Percentiles rank a stretch among this genome's conserved stretches.
Evolutionary conservation across 1,140 invertebrate species (phyloP).

Genomic region (Doryteuthis pealeii): DNA sequence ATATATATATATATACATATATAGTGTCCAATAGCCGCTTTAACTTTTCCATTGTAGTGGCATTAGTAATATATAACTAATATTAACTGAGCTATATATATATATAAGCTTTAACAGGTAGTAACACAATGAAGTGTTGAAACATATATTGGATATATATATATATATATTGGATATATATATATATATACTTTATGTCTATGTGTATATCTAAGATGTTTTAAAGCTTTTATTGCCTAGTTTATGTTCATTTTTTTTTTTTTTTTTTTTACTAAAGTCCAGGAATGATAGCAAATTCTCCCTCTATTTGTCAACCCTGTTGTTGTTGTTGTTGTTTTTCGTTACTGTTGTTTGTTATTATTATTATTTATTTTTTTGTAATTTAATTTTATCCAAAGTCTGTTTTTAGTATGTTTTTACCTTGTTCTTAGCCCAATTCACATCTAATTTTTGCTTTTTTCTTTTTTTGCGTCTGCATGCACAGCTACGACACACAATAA

Average conservation of each 20-base stretch:
- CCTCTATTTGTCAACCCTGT: background rate
- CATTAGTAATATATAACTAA: no score
- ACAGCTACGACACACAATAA: background rate
- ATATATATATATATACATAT: no score
- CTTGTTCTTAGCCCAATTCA: constrained; percentile 8
- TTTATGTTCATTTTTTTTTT: no score
- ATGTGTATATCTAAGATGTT: background rate
- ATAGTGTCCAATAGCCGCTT: no score
- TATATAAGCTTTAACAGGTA: no score
- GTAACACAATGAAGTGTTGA: no score
- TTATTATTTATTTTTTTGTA: background rate
- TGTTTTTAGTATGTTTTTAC: background rate
- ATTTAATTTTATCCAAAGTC: constrained; percentile 4
- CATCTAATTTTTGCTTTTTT: constrained; percentile 7
- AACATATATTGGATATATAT: constrained; percentile 1
- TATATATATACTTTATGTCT: background rate
- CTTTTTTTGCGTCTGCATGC: constrained; percentile 2
- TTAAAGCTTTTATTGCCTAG: no score
- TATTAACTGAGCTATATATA: no score
- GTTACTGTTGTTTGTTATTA: background rate
- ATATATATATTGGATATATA: background rate
- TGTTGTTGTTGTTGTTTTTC: background rate
- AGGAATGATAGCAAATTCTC: no score
- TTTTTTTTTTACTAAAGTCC: no score
- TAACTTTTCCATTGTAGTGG: no score